Evolutionary conservation across 2,113 vertebrate species (phyloP), one percentile per base, ranked within the genome.

Genomic region (Motacilla alba): DNA sequence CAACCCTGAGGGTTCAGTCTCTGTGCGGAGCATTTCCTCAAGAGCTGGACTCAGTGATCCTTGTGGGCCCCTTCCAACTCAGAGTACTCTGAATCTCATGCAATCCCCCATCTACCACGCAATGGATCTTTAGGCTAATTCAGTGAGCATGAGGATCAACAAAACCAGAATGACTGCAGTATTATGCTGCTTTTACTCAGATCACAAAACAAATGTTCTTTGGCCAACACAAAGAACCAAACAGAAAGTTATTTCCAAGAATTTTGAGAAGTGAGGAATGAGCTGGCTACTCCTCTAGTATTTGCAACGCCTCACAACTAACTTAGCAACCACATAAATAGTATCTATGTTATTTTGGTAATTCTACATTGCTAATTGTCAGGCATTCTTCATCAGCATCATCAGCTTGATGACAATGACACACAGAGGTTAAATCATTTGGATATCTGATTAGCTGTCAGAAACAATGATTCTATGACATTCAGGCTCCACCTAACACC

Each of bases 361-460:
- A 74, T 95, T 92, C 56, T 70, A 67, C 63, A 92, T 74, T 2
- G 8, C 55, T 95, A 70, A 96, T 95, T 93, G 94, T 94, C 84
- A 97, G 89, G 59, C 82, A 87, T 62, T 90, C 82, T 96, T 97
- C 87, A 93, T 96, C 95, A 96, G 82, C 89, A 97, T 89, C 64
- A 89, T 94, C 93, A 95, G 94, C 93, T 91, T 95, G 93, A 97
- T 96, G 95, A 94, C 95, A 96, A 94, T 95, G 93, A 94, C 84
- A 97, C 11, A 55, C 19, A 47, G 69, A 96, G 94, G 93, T 95
- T 94, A 95, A 91, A 94, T 83, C 50, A 88, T 60, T 79, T 95
- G 73, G 81, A 87, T 95, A 87, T 93, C 90, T 94, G 83, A 96
- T 95, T 90, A 94, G 59, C 26, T 46, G 55, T 73, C 72, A 93